These are phyloP conservation scores for Hemicordylus capensis DNA, from an alignment of 2,113 vertebrate genomes.

Conservation along the genomic window DNA sequence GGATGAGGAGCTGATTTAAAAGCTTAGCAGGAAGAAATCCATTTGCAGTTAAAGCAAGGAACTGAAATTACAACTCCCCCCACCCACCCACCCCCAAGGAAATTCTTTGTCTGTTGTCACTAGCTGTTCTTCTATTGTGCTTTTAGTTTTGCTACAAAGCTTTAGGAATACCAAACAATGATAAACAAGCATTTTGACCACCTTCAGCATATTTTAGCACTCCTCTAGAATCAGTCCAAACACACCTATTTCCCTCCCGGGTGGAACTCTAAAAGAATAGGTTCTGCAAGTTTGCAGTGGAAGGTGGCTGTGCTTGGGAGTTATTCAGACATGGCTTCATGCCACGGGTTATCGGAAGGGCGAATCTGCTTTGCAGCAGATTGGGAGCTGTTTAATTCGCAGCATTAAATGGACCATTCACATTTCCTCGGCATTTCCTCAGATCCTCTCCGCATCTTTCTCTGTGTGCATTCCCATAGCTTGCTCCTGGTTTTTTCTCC, in stretches of 20 bases:
- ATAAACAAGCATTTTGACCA: not conserved
- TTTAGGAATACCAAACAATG: not conserved
- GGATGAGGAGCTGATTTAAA: not conserved
- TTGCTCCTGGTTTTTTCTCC: too few relatives aligned
- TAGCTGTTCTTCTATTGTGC: not conserved
- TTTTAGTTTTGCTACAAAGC: not conserved
- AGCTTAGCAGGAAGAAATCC: conserved; percentile 36
- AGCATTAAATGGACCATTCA: too few relatives aligned
- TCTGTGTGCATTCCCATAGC: too few relatives aligned
- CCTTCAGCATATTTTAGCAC: not conserved
- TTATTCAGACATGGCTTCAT: too few relatives aligned
- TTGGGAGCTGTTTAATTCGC: too few relatives aligned
- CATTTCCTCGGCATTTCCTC: too few relatives aligned
- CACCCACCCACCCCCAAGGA: too few relatives aligned
- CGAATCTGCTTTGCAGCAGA: too few relatives aligned
- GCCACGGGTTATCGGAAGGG: too few relatives aligned
- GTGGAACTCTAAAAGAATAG: not conserved
- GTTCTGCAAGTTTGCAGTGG: not conserved
- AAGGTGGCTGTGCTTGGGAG: too few relatives aligned
- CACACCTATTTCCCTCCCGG: not conserved
- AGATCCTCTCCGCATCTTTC: too few relatives aligned
- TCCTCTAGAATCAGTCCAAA: not conserved
- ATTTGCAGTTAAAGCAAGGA: not conserved
- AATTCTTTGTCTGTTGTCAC: not conserved
- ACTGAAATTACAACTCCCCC: not conserved